These are phyloP conservation scores for fruit fly (Drosophila melanogaster) DNA, from an alignment of 1,140 invertebrate genomes.

Conservation along the genomic window Release_6_plus_ISO1_MT NT_037436.4:17538501-17539000, in stretches of 20 bases:
- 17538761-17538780: not conserved
- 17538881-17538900: slow-evolving; percentile 97
- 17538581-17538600: slow-evolving; percentile 33
- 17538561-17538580: slow-evolving; percentile 39
- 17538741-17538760: slow-evolving; percentile 88
- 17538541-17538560: slow-evolving; percentile 36
- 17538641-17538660: slow-evolving; percentile 70
- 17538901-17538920: slow-evolving; percentile 9
- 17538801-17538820: slow-evolving; percentile 91
- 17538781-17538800: slow-evolving; percentile 1
- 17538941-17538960: not conserved
- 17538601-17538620: slow-evolving; percentile 33
- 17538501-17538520: slow-evolving; percentile 57
- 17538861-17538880: slow-evolving; percentile 96
- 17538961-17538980: slow-evolving; percentile 6
- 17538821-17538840: slow-evolving; percentile 97
- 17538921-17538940: too few species aligned
- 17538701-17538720: slow-evolving; percentile 95
- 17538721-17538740: slow-evolving; percentile 99
- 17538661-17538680: slow-evolving; percentile 91
- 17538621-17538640: slow-evolving; percentile 37
- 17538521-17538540: slow-evolving; percentile 17
- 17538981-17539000: slow-evolving; percentile 55
- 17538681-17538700: slow-evolving; percentile 92
- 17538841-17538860: slow-evolving; percentile 92